phyloP scores from a whole-genome alignment of 2,888 invertebrate genomes.

The Troilus luridus region DNA sequence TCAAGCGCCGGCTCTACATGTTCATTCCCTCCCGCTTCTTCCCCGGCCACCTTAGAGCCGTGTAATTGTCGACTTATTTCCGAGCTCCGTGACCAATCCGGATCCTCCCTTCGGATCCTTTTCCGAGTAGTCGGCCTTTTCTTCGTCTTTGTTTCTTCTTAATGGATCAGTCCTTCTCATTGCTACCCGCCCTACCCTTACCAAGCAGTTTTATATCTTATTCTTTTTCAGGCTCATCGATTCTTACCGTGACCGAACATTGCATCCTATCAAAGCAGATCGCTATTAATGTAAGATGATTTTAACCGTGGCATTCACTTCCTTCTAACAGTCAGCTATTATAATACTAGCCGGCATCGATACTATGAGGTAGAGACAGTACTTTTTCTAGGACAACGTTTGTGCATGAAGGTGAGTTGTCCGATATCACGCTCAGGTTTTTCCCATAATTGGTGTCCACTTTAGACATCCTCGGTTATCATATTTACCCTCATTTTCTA shows the following conservation, averaged over 20 bases:
- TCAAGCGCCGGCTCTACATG: constrained; percentile 30
- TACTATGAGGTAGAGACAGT: not conserved
- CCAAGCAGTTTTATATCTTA: constrained; percentile 35
- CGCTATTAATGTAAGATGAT: constrained; percentile 14
- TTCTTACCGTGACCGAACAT: constrained; percentile 29
- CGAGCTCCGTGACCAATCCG: constrained; percentile 6
- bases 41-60: not conserved
- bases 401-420: too few species aligned
- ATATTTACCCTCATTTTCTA: too few species aligned
- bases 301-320: constrained; percentile 25
- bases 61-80: constrained; percentile 38
- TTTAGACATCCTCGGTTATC: too few species aligned
- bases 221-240: not conserved
- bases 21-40: not conserved
- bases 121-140: constrained; percentile 20
- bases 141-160: constrained; percentile 20
- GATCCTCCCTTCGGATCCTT: constrained; percentile 24
- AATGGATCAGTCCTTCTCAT: constrained; percentile 45
- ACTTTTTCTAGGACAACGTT: too few species aligned
- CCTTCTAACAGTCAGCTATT: not conserved
- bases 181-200: constrained; percentile 40
- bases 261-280: constrained; percentile 22
- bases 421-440: too few species aligned
- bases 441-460: too few species aligned
- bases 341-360: not conserved